A percentile compares a stretch with the other conserved stretches of the same genome.
These are phyloP conservation scores for Lacerta viridis DNA, from an alignment of 2,797 vertebrate genomes.

Conservation along the genomic window DNA sequence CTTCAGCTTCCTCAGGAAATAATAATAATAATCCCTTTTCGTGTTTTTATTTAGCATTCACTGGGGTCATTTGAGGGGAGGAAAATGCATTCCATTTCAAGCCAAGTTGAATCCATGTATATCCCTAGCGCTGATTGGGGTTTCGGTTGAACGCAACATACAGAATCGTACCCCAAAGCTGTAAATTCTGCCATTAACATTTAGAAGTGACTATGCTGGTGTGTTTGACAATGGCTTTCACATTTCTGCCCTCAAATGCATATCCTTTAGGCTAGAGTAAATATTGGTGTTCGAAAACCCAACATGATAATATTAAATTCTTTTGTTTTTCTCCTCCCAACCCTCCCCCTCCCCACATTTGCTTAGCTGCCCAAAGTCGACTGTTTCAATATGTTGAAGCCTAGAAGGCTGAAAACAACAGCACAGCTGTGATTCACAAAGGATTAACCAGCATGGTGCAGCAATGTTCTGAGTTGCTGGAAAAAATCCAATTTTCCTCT, in stretches of 20 bases:
- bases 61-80: not conserved
- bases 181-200: conserved; percentile 17
- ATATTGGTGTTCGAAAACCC: conserved; percentile 65
- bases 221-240: conserved; percentile 38
- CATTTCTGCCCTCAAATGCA: conserved; percentile 41
- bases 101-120: not conserved
- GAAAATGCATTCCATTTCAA: not conserved
- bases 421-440: conserved; percentile 63
- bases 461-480: conserved; percentile 53
- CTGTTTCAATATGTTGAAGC: conserved; percentile 71
- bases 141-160: not conserved
- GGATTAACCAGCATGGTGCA: conserved; percentile 58
- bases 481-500: conserved; percentile 50
- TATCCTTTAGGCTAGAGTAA: conserved; percentile 58
- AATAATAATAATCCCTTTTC: not conserved
- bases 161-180: not conserved
- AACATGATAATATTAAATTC: conserved; percentile 60
- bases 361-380: conserved; percentile 51
- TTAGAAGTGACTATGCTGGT: conserved; percentile 48
- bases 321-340: conserved; percentile 47
- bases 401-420: conserved; percentile 57
- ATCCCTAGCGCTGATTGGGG: not conserved
- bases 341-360: conserved; percentile 24
- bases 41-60: not conserved
- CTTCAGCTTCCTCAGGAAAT: not conserved